Conservation (phyloP, 2,113 vertebrate species). For the Hassar affinis region DNA sequence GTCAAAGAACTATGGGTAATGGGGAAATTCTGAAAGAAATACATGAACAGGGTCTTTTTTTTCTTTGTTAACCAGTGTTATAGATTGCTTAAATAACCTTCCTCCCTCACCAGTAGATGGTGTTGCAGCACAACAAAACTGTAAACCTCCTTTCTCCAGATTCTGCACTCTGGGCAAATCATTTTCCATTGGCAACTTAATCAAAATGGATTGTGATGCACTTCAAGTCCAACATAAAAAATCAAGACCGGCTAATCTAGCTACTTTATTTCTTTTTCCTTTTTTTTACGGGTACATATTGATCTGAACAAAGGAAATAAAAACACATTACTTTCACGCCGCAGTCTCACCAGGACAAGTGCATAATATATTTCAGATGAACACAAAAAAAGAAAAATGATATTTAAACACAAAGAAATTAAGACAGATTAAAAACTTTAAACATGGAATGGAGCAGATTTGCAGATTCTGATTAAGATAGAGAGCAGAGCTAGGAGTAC, state of each 20-base stretch:
- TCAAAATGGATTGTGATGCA: background rate
- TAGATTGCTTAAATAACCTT: background rate
- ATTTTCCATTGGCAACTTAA: background rate
- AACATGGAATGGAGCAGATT: background rate
- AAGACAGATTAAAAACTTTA: background rate
- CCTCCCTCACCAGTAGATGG: conserved; percentile 64
- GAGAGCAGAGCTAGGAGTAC: background rate
- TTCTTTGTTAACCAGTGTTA: too few relatives aligned
- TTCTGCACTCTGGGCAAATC: background rate
- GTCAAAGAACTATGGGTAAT: too few relatives aligned
- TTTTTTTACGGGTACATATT: conserved; percentile 65
- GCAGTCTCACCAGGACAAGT: conserved; percentile 57
- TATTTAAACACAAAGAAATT: background rate
- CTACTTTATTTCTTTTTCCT: conserved; percentile 41
- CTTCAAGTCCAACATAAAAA: background rate
- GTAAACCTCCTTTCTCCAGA: background rate
- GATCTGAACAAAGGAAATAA: conserved; percentile 51
- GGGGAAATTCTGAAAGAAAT: too few relatives aligned
- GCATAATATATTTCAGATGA: conserved; percentile 41
- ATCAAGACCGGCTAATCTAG: background rate
- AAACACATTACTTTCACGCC: conserved; percentile 54
- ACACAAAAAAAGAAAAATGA: background rate
- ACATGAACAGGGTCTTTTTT: too few relatives aligned
- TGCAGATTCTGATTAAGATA: background rate
- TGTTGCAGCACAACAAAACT: conserved; percentile 38